Evolutionary conservation across 2,797 vertebrate species (phyloP).

Genomic region (Cryptoprocta ferox): DNA sequence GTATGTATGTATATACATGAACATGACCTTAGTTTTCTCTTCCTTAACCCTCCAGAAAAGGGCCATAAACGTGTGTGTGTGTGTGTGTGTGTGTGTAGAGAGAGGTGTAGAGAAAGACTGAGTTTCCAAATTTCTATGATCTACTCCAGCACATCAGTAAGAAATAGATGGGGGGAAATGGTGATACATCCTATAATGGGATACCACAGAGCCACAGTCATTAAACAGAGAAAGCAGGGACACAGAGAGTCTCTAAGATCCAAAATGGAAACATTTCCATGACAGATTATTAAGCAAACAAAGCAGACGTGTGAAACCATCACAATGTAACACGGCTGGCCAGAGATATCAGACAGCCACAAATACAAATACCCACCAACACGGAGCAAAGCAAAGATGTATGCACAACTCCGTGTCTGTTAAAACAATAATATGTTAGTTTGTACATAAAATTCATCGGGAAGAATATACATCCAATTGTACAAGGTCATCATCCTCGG

Average conservation of each 20-base stretch:
- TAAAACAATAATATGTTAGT: background rate
- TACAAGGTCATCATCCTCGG: background rate
- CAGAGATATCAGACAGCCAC: background rate
- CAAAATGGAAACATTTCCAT: background rate
- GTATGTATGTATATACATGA: background rate
- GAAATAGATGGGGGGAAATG: background rate
- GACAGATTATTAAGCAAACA: background rate
- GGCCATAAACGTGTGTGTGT: background rate
- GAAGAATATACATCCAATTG: background rate
- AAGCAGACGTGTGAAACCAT: background rate
- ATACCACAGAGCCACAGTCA: background rate
- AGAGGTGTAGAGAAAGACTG: background rate
- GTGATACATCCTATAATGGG: background rate
- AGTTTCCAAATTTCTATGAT: background rate
- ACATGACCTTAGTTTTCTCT: background rate
- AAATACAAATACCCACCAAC: background rate
- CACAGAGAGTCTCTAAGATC: background rate
- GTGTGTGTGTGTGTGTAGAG: background rate
- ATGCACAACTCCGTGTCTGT: background rate
- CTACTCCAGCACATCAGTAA: background rate
- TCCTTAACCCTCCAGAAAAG: background rate
- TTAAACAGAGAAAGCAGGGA: background rate
- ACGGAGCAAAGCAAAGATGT: background rate
- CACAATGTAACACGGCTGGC: rapidly evolving
- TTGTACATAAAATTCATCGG: background rate